Evolutionary conservation across 2,797 vertebrate species (phyloP).

Genomic region (Nyctibius grandis): DNA sequence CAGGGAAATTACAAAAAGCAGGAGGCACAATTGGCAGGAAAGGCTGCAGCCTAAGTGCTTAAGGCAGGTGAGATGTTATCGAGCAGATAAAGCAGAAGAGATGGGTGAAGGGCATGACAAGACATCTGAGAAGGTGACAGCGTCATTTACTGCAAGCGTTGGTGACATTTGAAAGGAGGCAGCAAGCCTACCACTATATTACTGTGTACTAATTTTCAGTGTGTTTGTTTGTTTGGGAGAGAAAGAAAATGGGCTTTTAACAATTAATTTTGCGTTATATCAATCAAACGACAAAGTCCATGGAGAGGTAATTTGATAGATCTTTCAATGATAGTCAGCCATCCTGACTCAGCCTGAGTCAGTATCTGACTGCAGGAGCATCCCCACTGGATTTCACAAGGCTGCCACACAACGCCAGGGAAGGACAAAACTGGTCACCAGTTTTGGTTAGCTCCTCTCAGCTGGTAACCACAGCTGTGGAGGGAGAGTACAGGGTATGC

Average conservation of each 20-base stretch:
- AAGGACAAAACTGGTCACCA: neutral
- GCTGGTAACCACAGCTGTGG: neutral
- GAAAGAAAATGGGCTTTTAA: neutral
- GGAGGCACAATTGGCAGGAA: neutral
- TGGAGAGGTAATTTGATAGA: neutral
- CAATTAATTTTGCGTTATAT: neutral
- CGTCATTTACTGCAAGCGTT: neutral
- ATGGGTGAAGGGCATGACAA: neutral
- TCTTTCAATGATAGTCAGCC: fast-evolving
- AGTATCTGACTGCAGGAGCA: neutral
- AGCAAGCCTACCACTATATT: neutral
- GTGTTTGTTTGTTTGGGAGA: neutral
- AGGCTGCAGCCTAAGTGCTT: neutral
- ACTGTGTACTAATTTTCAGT: neutral
- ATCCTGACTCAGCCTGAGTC: neutral
- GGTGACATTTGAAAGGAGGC: neutral
- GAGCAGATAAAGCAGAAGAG: neutral
- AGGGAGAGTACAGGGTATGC: neutral
- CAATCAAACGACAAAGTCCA: neutral
- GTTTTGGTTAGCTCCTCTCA: neutral
- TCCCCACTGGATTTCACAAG: neutral
- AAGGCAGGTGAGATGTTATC: neutral
- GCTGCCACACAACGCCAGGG: neutral
- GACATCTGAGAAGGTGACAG: neutral
- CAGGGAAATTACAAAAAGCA: neutral